Base-by-base conservation (phyloP, 2,888 invertebrate species). In the Sesamia inferens region DNA sequence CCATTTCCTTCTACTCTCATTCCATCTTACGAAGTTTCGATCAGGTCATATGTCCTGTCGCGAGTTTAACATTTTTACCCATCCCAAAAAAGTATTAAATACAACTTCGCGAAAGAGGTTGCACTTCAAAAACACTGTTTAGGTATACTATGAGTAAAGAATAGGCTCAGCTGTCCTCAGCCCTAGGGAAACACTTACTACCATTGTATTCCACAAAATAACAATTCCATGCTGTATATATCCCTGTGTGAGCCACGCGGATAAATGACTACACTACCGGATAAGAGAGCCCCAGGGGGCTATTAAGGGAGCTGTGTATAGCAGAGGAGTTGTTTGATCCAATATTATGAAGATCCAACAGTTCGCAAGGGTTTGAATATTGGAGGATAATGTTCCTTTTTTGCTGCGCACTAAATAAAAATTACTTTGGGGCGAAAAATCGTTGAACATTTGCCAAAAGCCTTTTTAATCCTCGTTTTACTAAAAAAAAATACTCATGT, bases 161-260 rank as follows among this genome's bases (percentile, higher is more conserved):
- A 19, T 8, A 51, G 11, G 2, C 51, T 10, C 51, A 54, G n/a
- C n/a, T 54, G 19, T n/a, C n/a, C 4, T 75, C 42, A 16, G 39
- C 82, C 74, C 72, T 24, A 48, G 74, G 77, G 82, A 79, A 64
- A 67, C 58, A 42, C 54, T 24, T 39, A 24, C 48, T 55, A 16
- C 74, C 64, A 74, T 82, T 79, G 79, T 82, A 64, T 72, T 82
- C 24, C 70, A 68, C 68, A 76, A 75, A 71, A 69, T 67, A 71
- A 68, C 80, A 83, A 81, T 81, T 71, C 62, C 59, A 65, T 22
- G 44, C 59, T 57, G 31, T 76, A 47, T 57, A 47, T 76, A 42
- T 61, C 31, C n/a, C 22, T 44, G n/a, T 58, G 24, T 69, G 58
- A 67, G 31, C 42, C 51, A 31, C 39, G 54, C 31, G 24, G 42